These are phyloP conservation scores for Caenorhabditis angaria DNA, from an alignment of 2,888 invertebrate genomes.

Conservation along the genomic window DNA sequence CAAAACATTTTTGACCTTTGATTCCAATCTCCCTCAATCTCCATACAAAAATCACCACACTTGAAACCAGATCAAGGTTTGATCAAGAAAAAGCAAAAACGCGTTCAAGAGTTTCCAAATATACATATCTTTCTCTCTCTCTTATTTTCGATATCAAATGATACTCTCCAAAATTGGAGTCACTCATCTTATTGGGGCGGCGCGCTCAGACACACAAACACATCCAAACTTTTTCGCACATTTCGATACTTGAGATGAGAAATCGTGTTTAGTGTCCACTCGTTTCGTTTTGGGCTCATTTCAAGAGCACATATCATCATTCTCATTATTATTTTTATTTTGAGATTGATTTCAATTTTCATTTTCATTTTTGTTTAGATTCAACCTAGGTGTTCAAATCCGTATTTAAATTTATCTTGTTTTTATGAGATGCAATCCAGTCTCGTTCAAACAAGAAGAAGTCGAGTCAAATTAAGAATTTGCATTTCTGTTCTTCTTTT, in stretches of 20 bases:
- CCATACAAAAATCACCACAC: conserved; percentile 2
- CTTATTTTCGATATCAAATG: not conserved
- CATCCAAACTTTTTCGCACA: not conserved
- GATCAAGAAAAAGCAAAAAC: not conserved
- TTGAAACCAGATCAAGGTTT: not conserved
- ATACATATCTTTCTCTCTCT: no score
- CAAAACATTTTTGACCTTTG: no score
- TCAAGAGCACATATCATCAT: conserved; percentile 1
- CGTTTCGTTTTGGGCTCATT: no score
- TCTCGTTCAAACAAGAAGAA: not conserved
- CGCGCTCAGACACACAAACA: not conserved
- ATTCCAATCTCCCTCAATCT: no score
- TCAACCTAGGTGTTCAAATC: no score
- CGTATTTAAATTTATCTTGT: not conserved
- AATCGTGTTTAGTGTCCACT: conserved; percentile 3
- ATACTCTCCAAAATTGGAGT: not conserved
- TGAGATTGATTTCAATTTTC: not conserved
- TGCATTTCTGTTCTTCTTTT: conserved; percentile 1
- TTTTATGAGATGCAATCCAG: no score
- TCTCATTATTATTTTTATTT: not conserved
- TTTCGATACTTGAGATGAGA: conserved; percentile 3
- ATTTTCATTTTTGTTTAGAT: no score
- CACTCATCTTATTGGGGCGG: not conserved
- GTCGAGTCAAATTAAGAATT: not conserved
- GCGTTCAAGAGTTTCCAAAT: conserved; percentile 4